Evolutionary conservation across 2,888 invertebrate species (phyloP).

Genomic region (Cataglyphis albicans): DNA sequence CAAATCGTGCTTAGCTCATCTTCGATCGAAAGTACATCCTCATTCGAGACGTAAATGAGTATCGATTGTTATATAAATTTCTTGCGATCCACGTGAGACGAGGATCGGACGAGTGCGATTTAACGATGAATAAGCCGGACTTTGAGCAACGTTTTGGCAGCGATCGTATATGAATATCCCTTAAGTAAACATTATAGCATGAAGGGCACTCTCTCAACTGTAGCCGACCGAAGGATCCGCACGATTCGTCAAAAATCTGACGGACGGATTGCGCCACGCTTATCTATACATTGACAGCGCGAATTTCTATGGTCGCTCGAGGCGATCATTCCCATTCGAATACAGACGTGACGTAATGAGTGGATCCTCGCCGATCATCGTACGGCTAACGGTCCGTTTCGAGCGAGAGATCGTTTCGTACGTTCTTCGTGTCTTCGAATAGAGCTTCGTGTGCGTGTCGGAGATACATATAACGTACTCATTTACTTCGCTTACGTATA

Average conservation of each 20-base stretch:
- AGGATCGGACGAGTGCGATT: background rate
- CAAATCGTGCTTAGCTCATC: background rate
- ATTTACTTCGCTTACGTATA: constrained; percentile 33
- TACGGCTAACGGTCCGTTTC: constrained; percentile 39
- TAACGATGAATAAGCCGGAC: background rate
- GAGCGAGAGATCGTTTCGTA: constrained; percentile 14
- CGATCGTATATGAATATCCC: background rate
- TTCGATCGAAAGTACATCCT: constrained; percentile 12
- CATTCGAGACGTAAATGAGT: background rate
- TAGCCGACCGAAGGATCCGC: background rate
- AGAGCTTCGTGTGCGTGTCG: background rate
- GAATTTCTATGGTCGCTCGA: constrained; percentile 43
- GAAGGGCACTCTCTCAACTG: constrained; percentile 15
- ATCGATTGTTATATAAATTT: background rate
- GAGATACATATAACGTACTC: constrained; percentile 33
- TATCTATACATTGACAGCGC: constrained; percentile 22
- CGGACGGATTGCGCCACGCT: constrained; percentile 32
- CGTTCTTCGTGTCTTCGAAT: background rate
- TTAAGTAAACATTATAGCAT: background rate
- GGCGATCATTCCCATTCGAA: constrained; percentile 29
- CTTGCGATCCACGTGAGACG: background rate
- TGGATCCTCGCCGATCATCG: constrained; percentile 34
- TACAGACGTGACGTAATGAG: constrained; percentile 41
- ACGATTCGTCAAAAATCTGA: constrained; percentile 19
- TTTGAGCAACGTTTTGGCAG: background rate